Percentiles rank a stretch among this genome's conserved stretches.
phyloP scores from a whole-genome alignment of 2,888 invertebrate genomes.

The Drosophila pseudotalamancana region DNA sequence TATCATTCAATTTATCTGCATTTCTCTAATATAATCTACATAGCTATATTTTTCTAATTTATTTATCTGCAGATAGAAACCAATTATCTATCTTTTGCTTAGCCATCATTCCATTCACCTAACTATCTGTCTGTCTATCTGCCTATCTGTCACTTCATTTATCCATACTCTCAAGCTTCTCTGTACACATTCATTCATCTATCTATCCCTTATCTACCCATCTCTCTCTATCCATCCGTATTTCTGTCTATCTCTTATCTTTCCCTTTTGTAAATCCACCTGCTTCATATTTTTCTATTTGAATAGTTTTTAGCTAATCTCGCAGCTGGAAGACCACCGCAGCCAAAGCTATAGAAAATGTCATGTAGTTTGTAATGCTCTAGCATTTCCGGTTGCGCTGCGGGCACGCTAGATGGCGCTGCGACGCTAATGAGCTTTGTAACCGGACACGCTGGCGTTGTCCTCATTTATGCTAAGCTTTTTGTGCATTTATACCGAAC shows the following conservation, averaged over 20 bases:
- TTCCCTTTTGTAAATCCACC: background rate
- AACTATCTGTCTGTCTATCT: no score
- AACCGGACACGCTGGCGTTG: constrained; percentile 67
- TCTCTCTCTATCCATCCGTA: background rate
- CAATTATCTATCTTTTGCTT: no score
- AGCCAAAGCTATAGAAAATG: background rate
- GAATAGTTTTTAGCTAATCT: constrained; percentile 1
- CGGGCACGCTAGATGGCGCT: constrained; percentile 39
- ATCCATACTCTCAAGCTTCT: no score
- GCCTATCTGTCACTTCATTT: no score
- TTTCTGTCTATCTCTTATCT: background rate
- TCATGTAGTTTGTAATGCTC: constrained; percentile 35
- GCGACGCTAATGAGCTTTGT: constrained; percentile 73
- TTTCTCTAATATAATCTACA: no score
- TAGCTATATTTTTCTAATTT: no score
- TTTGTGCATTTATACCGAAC: constrained; percentile 56
- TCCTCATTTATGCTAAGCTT: constrained; percentile 77
- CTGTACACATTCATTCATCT: no score
- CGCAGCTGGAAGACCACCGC: background rate
- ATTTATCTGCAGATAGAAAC: no score
- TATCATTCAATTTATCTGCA: no score
- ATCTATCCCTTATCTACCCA: background rate
- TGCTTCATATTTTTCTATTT: background rate
- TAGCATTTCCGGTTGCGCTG: constrained; percentile 43
- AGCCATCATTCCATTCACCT: no score